phyloP scores from a whole-genome alignment of 2,888 invertebrate genomes.

The Liodrosophila aerea region DNA sequence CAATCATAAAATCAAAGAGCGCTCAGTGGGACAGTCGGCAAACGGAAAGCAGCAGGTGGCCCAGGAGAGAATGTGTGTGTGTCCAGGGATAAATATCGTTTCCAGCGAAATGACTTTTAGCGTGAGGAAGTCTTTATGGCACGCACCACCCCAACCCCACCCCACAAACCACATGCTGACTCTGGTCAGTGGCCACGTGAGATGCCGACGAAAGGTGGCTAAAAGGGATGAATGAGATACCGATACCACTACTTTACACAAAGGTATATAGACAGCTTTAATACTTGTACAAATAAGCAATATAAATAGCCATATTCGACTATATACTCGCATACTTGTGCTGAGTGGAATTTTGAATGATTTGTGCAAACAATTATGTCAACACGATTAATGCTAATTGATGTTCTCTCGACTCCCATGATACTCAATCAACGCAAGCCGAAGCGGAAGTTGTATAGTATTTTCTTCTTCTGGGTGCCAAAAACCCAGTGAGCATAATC shows the following conservation, averaged over 20 bases:
- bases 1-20: conserved; percentile 44
- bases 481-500: conserved; percentile 54
- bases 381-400: conserved; percentile 67
- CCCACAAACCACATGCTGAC: conserved; percentile 14
- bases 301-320: conserved; percentile 16
- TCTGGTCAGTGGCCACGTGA: conserved; percentile 40
- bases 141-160: conserved; percentile 20
- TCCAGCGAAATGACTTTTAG: not conserved
- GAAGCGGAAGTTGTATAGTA: conserved; percentile 46
- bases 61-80: not conserved
- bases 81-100: conserved; percentile 7
- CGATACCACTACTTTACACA: not conserved
- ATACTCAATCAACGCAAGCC: conserved; percentile 49
- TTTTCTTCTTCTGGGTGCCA: conserved; percentile 28
- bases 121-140: conserved; percentile 22
- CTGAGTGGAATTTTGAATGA: conserved; percentile 32
- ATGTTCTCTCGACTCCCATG: conserved; percentile 34
- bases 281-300: conserved; percentile 29
- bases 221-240: conserved; percentile 1
- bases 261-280: conserved; percentile 24
- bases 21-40: not conserved
- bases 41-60: not conserved
- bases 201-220: conserved; percentile 7
- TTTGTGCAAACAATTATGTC: conserved; percentile 55
- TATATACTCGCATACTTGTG: not conserved